phyloP scores from a whole-genome alignment of 2,113 vertebrate species.

The Alces alces region DNA sequence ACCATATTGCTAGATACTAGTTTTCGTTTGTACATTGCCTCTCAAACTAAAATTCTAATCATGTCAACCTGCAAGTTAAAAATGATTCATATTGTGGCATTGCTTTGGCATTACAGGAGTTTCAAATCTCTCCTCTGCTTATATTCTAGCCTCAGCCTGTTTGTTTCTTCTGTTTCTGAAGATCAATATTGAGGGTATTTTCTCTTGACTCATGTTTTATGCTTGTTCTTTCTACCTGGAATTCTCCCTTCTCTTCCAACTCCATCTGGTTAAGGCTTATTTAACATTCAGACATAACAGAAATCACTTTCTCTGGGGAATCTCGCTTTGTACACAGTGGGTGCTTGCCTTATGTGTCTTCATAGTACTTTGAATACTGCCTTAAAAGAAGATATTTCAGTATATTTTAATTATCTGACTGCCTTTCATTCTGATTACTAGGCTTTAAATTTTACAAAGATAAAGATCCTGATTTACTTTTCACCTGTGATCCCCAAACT shows the following conservation, averaged over 20 bases:
- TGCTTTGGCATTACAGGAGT: not conserved
- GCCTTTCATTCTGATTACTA: not conserved
- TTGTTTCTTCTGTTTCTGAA: not conserved
- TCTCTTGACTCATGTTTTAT: not conserved
- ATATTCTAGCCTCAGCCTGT: not conserved
- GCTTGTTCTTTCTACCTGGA: not conserved
- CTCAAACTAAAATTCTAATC: not conserved
- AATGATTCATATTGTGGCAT: not conserved
- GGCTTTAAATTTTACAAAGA: not conserved
- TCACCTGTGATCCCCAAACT: not conserved
- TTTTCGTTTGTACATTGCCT: not conserved
- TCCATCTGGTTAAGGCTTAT: not conserved
- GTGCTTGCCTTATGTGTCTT: not conserved
- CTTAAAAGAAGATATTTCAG: not conserved
- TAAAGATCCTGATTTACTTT: not conserved
- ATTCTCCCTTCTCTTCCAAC: not conserved
- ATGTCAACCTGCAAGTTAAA: not conserved
- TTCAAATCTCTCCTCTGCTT: not conserved
- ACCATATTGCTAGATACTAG: not conserved
- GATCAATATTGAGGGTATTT: not conserved
- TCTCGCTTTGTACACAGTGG: accelerated
- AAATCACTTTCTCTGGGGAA: not conserved
- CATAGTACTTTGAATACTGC: not conserved
- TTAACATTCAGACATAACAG: not conserved
- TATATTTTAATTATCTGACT: not conserved